These are phyloP conservation scores for Pangasianodon hypophthalmus DNA, from an alignment of 2,113 vertebrate species.

Conservation along the genomic window DNA sequence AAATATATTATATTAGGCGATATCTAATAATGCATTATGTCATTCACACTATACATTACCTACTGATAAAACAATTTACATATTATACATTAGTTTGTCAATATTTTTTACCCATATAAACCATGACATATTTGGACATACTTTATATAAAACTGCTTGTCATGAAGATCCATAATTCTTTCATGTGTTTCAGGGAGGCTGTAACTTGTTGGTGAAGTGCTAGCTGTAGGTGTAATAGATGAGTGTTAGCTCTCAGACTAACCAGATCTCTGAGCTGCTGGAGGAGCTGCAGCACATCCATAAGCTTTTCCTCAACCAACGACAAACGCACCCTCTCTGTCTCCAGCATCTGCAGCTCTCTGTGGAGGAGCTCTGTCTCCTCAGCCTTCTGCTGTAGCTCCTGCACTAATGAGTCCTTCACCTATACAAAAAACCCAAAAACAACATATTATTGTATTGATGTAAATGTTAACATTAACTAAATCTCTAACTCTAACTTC, in stretches of 20 bases:
- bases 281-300: slow-evolving; percentile 87
- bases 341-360: slow-evolving; percentile 92
- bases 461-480: background rate
- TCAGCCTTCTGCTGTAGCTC: slow-evolving; percentile 82
- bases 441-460: slow-evolving; percentile 47
- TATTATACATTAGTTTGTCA: background rate
- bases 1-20: too few relatives aligned
- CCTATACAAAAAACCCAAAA: slow-evolving; percentile 62
- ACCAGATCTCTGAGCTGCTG: slow-evolving; percentile 87
- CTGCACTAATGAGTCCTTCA: slow-evolving; percentile 75
- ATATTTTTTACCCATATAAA: background rate
- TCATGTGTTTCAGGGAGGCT: background rate
- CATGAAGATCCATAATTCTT: background rate
- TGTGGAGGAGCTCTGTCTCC: slow-evolving; percentile 80
- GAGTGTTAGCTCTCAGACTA: slow-evolving; percentile 48
- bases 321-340: slow-evolving; percentile 87
- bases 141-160: too few relatives aligned
- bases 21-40: too few relatives aligned
- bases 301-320: slow-evolving; percentile 89
- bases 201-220: background rate
- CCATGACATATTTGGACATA: background rate
- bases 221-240: background rate
- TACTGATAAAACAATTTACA: background rate
- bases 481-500: background rate
- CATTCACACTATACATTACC: background rate